These are phyloP conservation scores for Dolichotis patagonum DNA, from an alignment of 2,113 vertebrate genomes.

Conservation along the genomic window DNA sequence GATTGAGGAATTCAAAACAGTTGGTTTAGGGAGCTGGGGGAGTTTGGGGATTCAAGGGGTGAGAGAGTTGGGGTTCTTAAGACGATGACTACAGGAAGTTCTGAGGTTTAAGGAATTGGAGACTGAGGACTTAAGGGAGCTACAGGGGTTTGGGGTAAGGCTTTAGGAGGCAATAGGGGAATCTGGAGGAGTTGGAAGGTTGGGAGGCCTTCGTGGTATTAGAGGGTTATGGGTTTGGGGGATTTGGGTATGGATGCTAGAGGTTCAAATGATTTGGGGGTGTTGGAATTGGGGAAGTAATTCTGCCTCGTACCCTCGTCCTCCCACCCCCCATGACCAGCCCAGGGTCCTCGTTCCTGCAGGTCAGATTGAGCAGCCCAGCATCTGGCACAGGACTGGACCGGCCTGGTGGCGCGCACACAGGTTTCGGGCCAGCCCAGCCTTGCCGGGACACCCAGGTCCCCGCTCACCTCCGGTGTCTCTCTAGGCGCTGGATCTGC, in stretches of 20 bases:
- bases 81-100: background rate
- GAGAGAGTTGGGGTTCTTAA: background rate
- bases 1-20: background rate
- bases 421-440: background rate
- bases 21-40: background rate
- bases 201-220: background rate
- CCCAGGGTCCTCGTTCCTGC: background rate
- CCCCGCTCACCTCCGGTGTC: slow-evolving; percentile 66
- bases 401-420: background rate
- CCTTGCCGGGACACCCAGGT: background rate
- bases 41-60: background rate
- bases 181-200: background rate
- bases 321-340: background rate
- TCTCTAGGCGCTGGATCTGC: slow-evolving; percentile 43
- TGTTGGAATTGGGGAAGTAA: background rate
- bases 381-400: background rate
- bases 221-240: background rate
- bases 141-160: background rate
- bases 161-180: background rate
- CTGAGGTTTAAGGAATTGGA: slow-evolving; percentile 25
- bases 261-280: background rate
- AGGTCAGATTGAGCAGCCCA: background rate
- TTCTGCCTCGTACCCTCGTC: background rate
- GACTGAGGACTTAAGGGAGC: background rate
- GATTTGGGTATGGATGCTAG: background rate